Base-by-base conservation (phyloP, 2,113 vertebrate genomes). In the Sturnus vulgaris region DNA sequence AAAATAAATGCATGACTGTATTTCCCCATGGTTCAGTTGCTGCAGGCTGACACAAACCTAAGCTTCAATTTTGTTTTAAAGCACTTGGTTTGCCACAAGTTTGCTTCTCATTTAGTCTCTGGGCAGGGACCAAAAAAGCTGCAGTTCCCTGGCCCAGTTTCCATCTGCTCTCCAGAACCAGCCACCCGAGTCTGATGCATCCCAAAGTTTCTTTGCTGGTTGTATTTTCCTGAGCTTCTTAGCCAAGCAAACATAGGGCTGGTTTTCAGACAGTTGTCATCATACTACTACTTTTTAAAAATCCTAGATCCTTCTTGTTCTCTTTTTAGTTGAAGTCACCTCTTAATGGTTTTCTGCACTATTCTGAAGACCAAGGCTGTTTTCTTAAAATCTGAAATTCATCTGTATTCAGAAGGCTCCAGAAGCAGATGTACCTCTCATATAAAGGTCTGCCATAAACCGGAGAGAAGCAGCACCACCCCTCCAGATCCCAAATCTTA, bases 171-270 rank as follows among this genome's bases (percentile, higher is more conserved):
- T 37, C 46, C 47, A 37, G 24, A 86, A 18, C 15, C 35, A 63
- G 12, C 15, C 50, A 30, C 37, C 21, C 0, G 0, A 53, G 8
- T 4, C 42, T 30, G 56, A 81, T 10, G 3, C 47, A 78, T 56
- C 42, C 55, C 2, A 0, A 71, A 5, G 5, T 39, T 76, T 60
- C 79, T 53, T 79, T 0, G 0, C 33, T 19, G 6, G 11, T 12
- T 4, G 15, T 52, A 18, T 68, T 49, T 37, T 56, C 28, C 52
- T 68, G 23, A 50, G 14, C 28, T 88, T 69, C 24, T 42, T 8
- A 61, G 31, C 28, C 56, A 69, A 73, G 50, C 13, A 37, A 86
- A 14, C 3, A 1, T 0, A 24, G 18, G 3, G 15, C 27, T 83
- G 15, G 2, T 55, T 68, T 87, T 40, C 53, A 47, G 52, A 17